Evolutionary conservation across 1,140 invertebrate species (phyloP), one percentile per base, ranked within the genome.

Genomic region (Meloidogyne hapla): DNA sequence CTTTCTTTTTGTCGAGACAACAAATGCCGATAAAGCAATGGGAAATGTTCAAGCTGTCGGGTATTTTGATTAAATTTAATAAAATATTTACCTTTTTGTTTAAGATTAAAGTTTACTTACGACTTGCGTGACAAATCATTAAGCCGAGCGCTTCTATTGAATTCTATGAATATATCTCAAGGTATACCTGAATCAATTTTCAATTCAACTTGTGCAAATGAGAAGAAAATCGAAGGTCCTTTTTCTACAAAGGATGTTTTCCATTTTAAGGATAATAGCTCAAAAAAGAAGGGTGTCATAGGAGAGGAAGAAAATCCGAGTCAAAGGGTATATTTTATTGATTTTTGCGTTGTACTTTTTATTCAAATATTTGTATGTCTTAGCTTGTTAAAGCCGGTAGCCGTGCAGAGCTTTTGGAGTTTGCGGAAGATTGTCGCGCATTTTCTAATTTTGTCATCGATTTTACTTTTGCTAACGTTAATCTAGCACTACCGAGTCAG

Each of bases 141-240:
- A 4, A 73, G 68, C 63, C 23, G 25, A 4, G 77, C 64, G n/a
- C 33, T 66, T 15, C 33, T 23, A 23, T 23, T 74, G 21, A 78
- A 40, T 45, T 45, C 8, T 15, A n/a, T 23, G 18, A 78, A 75
- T 40, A 42, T 67, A 18, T 26, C 62, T n/a, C 25, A n/a, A n/a
- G 40, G 23, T 33, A 75, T 81, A 70, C 63, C 74, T 26, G 81
- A 83, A 21, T 83, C 80, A 1, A 75, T 83, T 45, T 81, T 74
- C 28, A 65, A 74, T 28, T 23, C 71, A 15, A 45, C 61, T 13
- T 82, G 48, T 15, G 76, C 62, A 21, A 56, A 79, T 45, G 48
- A 56, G 6, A 56, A 56, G 48, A 38, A 42, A 40, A 69, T 74
- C 12, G 79, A 80, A 66, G 81, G 80, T 2, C 80, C 81, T 2